These are phyloP conservation scores for Hypotaenidia okinawae DNA, from an alignment of 2,797 vertebrate genomes.

Conservation along the genomic window DNA sequence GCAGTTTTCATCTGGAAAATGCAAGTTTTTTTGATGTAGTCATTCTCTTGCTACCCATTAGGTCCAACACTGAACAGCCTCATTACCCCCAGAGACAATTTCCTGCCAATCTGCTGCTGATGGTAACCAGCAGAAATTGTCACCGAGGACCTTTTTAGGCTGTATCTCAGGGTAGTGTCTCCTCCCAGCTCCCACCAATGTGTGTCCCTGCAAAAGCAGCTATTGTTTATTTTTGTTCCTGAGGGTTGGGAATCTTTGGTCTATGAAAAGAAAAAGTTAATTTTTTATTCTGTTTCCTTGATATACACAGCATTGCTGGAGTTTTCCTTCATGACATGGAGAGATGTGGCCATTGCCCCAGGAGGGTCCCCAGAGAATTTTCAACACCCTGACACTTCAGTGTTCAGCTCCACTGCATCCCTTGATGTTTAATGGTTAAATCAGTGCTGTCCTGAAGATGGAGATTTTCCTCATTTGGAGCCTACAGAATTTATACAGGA, in stretches of 20 bases:
- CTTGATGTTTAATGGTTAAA: background rate
- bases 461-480: background rate
- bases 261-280: background rate
- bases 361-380: background rate
- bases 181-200: background rate
- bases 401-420: background rate
- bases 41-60: background rate
- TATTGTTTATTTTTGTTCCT: background rate
- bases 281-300: background rate
- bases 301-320: background rate
- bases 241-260: background rate
- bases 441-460: background rate
- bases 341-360: background rate
- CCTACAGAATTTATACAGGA: background rate
- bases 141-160: background rate
- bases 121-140: background rate
- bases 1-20: background rate
- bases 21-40: background rate
- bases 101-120: background rate
- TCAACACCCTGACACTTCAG: background rate
- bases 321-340: background rate
- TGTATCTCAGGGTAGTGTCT: background rate
- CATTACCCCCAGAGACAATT: background rate
- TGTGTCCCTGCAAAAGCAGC: background rate
- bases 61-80: background rate